These are phyloP conservation scores for Tenualosa ilisha DNA, from an alignment of 2,797 vertebrate genomes.

Conservation along the genomic window DNA sequence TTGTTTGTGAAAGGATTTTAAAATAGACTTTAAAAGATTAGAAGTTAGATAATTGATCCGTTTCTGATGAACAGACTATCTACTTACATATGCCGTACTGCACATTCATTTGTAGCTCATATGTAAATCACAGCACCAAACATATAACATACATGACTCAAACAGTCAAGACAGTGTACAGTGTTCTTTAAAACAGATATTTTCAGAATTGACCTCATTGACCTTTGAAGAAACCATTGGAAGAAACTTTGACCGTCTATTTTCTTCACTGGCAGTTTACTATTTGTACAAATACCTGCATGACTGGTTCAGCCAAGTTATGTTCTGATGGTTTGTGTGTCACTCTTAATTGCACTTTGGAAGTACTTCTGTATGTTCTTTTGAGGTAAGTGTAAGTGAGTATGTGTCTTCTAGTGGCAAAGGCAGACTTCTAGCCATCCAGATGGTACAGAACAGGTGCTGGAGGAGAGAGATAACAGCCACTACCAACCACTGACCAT, in stretches of 20 bases:
- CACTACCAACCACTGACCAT: conserved; percentile 73
- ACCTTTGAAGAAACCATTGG: too few species aligned
- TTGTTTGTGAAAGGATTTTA: neutral
- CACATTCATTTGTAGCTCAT: too few species aligned
- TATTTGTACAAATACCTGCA: too few species aligned
- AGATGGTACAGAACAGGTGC: conserved; percentile 53
- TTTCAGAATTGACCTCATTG: too few species aligned
- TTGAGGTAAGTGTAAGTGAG: neutral
- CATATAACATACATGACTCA: too few species aligned
- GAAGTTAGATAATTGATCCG: neutral
- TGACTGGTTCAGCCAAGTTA: conserved; percentile 28
- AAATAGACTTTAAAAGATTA: too few species aligned
- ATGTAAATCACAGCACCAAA: too few species aligned
- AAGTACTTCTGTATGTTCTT: neutral
- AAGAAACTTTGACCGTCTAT: too few species aligned
- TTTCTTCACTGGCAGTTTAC: too few species aligned
- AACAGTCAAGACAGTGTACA: too few species aligned
- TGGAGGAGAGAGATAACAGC: conserved; percentile 59
- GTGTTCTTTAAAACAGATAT: too few species aligned
- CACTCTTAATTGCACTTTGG: conserved; percentile 37
- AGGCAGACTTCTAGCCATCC: conserved; percentile 53
- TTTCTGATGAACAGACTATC: neutral
- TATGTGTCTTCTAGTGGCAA: neutral
- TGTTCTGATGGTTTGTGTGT: conserved; percentile 40
- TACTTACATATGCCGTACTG: too few species aligned